These are phyloP conservation scores for Dicentrarchus labrax DNA, from an alignment of 2,113 vertebrate genomes.

Conservation along the genomic window DNA sequence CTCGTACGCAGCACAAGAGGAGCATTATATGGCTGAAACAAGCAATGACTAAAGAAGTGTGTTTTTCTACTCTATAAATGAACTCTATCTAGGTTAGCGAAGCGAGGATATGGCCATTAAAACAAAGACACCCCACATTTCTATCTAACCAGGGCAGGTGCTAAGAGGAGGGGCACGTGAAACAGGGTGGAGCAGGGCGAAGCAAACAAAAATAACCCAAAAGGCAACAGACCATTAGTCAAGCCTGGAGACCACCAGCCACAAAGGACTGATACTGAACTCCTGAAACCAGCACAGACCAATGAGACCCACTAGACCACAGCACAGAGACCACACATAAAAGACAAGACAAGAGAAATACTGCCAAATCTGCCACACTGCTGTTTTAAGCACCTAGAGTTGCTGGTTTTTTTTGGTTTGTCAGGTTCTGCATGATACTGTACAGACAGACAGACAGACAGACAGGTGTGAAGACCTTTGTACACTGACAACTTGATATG, in stretches of 20 bases:
- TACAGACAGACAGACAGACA: background rate
- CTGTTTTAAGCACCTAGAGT: background rate
- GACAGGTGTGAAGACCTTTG: slow-evolving; percentile 24
- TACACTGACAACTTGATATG: background rate
- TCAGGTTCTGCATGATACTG: background rate
- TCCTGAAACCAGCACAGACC: slow-evolving; percentile 28
- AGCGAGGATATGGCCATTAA: slow-evolving; percentile 3
- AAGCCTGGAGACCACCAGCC: slow-evolving; percentile 48
- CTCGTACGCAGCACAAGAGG: slow-evolving; percentile 43
- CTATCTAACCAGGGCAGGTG: slow-evolving; percentile 60
- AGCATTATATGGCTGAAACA: slow-evolving; percentile 49
- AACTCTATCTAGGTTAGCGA: slow-evolving; percentile 16
- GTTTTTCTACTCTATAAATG: slow-evolving; percentile 49
- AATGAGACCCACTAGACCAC: background rate
- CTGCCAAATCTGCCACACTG: background rate
- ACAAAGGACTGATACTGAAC: slow-evolving; percentile 37
- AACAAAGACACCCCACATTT: slow-evolving; percentile 70
- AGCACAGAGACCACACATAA: background rate
- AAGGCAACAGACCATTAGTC: slow-evolving; percentile 63
- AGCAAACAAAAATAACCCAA: slow-evolving; percentile 63
- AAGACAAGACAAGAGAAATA: background rate
- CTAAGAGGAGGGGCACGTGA: slow-evolving; percentile 21
- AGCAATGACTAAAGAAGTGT: slow-evolving; percentile 39
- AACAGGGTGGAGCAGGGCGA: slow-evolving; percentile 58
- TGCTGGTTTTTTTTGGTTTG: background rate